Evolutionary conservation across 1,140 invertebrate species (phyloP).

Genomic region (Diorhabda sublineata): DNA sequence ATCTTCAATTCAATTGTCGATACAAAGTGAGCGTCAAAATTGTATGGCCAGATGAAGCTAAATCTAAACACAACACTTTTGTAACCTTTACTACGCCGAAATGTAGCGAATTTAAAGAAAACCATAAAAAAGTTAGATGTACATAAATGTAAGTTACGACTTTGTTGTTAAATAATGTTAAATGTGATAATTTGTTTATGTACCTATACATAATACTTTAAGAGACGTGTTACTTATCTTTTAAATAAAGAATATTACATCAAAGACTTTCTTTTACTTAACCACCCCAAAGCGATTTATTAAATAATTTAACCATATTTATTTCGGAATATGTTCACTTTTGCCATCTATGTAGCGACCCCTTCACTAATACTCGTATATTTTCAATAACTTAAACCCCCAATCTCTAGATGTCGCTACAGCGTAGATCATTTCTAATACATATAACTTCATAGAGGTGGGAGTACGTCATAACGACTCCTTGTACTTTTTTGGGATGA

Average conservation of each 20-base stretch:
- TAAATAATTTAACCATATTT: no score
- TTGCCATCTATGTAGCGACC: no score
- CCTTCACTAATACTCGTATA: no score
- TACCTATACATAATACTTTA: background rate
- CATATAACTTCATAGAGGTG: no score
- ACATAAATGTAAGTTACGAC: background rate
- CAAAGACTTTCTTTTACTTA: no score
- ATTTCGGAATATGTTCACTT: no score
- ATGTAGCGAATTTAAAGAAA: conserved; percentile 30
- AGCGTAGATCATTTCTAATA: no score
- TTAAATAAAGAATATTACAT: background rate
- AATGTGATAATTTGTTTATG: background rate
- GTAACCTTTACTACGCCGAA: conserved; percentile 38
- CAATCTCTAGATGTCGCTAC: no score
- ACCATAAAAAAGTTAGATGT: conserved; percentile 34
- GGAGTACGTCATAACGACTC: no score
- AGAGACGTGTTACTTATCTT: background rate
- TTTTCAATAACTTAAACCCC: no score
- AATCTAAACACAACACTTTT: conserved; percentile 31
- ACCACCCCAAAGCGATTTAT: no score
- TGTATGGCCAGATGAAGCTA: conserved; percentile 26
- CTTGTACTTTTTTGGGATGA: no score
- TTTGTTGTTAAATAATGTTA: background rate
- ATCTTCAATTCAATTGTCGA: conserved; percentile 37
- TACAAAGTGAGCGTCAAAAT: conserved; percentile 37